Conservation (phyloP, 2,888 invertebrate genomes). For the Lasioglossum villosulum region DNA sequence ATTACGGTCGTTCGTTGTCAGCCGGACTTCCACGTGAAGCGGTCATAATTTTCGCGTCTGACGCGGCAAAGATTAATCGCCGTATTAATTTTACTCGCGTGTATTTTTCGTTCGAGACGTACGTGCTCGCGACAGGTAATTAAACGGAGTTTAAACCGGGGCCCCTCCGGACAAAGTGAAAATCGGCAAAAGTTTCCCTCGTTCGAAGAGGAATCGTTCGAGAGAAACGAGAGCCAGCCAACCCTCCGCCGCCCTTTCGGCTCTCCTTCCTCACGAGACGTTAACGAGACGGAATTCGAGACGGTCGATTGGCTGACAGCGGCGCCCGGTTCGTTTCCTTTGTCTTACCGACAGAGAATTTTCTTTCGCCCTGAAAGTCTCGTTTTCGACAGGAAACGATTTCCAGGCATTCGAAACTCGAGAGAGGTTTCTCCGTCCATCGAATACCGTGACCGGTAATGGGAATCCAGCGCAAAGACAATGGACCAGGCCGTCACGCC, state of each 20-base stretch:
- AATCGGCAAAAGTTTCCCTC: constrained; percentile 27
- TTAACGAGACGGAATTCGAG: constrained; percentile 42
- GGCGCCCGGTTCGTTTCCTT: constrained; percentile 27
- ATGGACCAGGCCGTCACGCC: constrained; percentile 44
- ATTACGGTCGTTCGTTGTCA: constrained; percentile 50
- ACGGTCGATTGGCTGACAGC: constrained; percentile 20
- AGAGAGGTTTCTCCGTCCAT: not conserved
- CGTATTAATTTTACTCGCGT: constrained; percentile 55
- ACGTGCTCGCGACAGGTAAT: constrained; percentile 55
- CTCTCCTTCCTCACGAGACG: not conserved
- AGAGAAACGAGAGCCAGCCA: not conserved
- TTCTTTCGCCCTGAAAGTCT: not conserved
- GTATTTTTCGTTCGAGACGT: constrained; percentile 50
- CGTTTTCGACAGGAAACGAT: constrained; percentile 18
- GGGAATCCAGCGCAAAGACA: constrained; percentile 36
- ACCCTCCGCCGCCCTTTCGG: not conserved
- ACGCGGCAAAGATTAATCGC: constrained; percentile 61
- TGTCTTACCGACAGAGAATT: constrained; percentile 35
- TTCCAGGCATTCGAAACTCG: constrained; percentile 15
- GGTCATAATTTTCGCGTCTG: constrained; percentile 58
- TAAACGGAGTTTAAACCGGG: constrained; percentile 57
- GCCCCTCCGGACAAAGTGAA: constrained; percentile 27
- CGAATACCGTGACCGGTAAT: not conserved
- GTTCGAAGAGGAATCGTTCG: constrained; percentile 12
- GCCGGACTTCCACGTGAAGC: constrained; percentile 52